These are phyloP conservation scores for Pentalonia nigronervosa DNA, from an alignment of 1,140 invertebrate genomes.

Conservation along the genomic window DNA sequence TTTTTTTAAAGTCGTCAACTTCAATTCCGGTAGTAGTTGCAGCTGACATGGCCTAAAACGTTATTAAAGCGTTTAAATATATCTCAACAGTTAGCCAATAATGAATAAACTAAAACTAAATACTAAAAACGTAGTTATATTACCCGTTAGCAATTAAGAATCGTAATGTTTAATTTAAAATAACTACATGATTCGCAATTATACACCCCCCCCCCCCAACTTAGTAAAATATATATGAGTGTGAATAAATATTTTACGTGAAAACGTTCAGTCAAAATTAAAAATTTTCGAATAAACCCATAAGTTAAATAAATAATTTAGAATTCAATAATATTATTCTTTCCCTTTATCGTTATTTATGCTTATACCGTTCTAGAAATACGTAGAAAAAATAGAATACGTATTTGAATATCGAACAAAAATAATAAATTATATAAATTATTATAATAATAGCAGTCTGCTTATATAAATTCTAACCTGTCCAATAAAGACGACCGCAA, in stretches of 20 bases:
- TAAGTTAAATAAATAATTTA: neutral
- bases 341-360: neutral
- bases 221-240: neutral
- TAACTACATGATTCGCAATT: neutral
- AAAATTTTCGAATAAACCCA: neutral
- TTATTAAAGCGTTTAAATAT: neutral
- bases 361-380: neutral
- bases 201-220: neutral
- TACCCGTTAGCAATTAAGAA: neutral
- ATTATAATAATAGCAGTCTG: neutral
- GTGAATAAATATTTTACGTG: neutral
- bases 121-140: neutral
- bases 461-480: conserved; percentile 13
- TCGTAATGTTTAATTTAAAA: neutral
- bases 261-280: neutral
- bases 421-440: neutral
- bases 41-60: conserved; percentile 2
- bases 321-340: neutral
- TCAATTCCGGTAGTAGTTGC: neutral
- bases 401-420: neutral
- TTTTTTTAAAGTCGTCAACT: conserved; percentile 18
- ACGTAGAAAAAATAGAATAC: neutral
- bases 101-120: neutral
- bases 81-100: neutral
- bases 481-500: conserved; percentile 33